Evolutionary conservation across 2,797 vertebrate species (phyloP), one percentile per base, ranked within the genome.

Genomic region (Scolopax rusticola): DNA sequence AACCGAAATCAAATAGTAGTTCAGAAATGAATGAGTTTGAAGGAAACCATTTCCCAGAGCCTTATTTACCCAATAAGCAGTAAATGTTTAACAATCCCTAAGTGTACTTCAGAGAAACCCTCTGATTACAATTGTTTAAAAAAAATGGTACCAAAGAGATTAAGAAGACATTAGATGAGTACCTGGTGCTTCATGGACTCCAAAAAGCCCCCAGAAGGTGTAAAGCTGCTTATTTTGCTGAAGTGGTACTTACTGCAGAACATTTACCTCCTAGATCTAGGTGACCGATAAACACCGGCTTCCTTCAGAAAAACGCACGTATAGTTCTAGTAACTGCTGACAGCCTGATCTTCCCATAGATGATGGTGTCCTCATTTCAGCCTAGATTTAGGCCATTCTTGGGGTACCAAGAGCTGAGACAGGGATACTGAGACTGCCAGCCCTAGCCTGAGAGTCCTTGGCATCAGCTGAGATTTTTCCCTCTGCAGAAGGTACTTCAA

Each of bases 71-170:
- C 63, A 73, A 61, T 50, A 45, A 82, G 33, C 36, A n/a, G 78
- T 43, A 83, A 87, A 85, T 63, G 89, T 95, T 84, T 91, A 91
- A 91, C 4, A 0, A 32, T 70, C 82, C 84, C 33, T 0, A 36
- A 89, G 87, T 32, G 61, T 90, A 85, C 87, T 96, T 91, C 90
- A 89, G 85, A 76, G 60, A 82, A 87, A 80, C 68, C 20, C 41
- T 36, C 71, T 73, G 84, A 76, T 89, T 89, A 82, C 84, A 80
- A 38, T 69, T 94, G 75, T 85, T 89, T 85, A 61, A 75, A 75
- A 60, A 80, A 80, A 43, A 54, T 82, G 78, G 63, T 41, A 69
- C 59, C 23, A 89, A 89, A 63, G 51, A 36, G 43, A 69, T 94
- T 50, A 50, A 87, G 75, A 84, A 8, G 74, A 38, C 41, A n/a